A percentile compares a stretch with the other conserved stretches of the same genome.
phyloP scores from a whole-genome alignment of 2,888 invertebrate species.

The Caenorhabditis zanzibari region DNA sequence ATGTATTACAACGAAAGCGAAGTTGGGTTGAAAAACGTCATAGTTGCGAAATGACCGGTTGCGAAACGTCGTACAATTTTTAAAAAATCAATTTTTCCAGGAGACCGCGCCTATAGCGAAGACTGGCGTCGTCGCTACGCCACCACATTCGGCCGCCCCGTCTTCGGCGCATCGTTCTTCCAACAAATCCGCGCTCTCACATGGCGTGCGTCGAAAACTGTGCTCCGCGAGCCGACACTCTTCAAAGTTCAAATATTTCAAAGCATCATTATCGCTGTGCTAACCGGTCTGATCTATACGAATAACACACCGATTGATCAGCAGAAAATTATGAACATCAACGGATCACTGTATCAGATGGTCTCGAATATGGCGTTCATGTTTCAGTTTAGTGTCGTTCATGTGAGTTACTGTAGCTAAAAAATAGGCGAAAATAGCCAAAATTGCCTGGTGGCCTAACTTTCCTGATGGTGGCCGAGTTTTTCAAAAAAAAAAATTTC shows the following conservation, averaged over 20 bases:
- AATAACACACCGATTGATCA: slow-evolving; percentile 86
- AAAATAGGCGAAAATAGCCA: too few species aligned
- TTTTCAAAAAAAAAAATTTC: too few species aligned
- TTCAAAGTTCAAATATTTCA: slow-evolving; percentile 93
- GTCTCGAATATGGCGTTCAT: slow-evolving; percentile 96
- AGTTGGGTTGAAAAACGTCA: too few species aligned
- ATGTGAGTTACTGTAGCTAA: slow-evolving; percentile 88
- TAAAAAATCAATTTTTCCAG: slow-evolving; percentile 11
- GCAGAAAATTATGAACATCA: slow-evolving; percentile 90
- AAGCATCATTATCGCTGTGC: slow-evolving; percentile 91
- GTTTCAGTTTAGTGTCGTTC: slow-evolving; percentile 94
- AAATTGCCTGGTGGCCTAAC: too few species aligned
- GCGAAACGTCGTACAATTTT: too few species aligned
- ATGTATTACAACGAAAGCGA: too few species aligned
- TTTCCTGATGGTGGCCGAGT: too few species aligned
- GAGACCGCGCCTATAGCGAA: slow-evolving; percentile 51
- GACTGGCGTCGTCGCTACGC: slow-evolving; percentile 57
- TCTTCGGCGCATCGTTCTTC: slow-evolving; percentile 86
- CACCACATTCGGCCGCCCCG: slow-evolving; percentile 29
- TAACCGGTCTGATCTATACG: slow-evolving; percentile 90
- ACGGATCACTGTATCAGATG: slow-evolving; percentile 93
- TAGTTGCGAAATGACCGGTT: too few species aligned
- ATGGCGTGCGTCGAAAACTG: slow-evolving; percentile 94
- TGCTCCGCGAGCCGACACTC: slow-evolving; percentile 93
- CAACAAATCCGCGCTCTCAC: slow-evolving; percentile 93